These are phyloP conservation scores for Mimachlamys varia DNA, from an alignment of 2,888 invertebrate genomes.

Conservation along the genomic window DNA sequence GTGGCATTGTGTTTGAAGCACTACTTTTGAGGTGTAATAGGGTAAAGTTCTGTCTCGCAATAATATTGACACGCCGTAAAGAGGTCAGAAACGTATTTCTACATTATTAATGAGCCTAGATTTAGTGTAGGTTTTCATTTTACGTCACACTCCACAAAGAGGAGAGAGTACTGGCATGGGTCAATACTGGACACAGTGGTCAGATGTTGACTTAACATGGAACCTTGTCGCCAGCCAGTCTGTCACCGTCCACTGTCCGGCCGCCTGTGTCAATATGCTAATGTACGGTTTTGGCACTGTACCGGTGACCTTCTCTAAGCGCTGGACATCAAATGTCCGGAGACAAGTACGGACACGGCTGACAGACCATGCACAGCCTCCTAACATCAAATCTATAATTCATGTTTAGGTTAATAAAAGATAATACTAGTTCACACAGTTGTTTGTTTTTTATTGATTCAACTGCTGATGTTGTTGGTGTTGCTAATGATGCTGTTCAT, in stretches of 20 bases:
- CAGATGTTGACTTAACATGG: conserved; percentile 12
- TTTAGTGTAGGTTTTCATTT: conserved; percentile 18
- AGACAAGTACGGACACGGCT: not conserved
- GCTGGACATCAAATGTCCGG: conserved; percentile 15
- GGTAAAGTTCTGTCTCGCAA: conserved; percentile 28
- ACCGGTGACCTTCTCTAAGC: not conserved
- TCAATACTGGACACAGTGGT: conserved; percentile 32
- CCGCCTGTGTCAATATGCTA: conserved; percentile 24
- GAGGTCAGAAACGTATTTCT: conserved; percentile 10
- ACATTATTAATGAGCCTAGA: not conserved
- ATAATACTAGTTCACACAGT: no score
- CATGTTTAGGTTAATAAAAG: no score
- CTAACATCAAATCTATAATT: not conserved
- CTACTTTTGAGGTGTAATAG: not conserved
- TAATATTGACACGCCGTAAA: not conserved
- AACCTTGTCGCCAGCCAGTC: conserved; percentile 5
- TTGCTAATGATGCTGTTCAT: not conserved
- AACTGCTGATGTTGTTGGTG: not conserved
- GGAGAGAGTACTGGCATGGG: conserved; percentile 1
- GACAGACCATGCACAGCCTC: not conserved
- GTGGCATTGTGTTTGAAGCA: not conserved
- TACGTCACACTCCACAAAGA: conserved; percentile 11
- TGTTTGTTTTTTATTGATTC: not conserved
- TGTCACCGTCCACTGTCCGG: not conserved
- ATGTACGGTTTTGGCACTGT: conserved; percentile 17